A percentile compares a stretch with the other conserved stretches of the same genome.
Conservation (phyloP, 2,113 vertebrate species). For the Rissa tridactyla region DNA sequence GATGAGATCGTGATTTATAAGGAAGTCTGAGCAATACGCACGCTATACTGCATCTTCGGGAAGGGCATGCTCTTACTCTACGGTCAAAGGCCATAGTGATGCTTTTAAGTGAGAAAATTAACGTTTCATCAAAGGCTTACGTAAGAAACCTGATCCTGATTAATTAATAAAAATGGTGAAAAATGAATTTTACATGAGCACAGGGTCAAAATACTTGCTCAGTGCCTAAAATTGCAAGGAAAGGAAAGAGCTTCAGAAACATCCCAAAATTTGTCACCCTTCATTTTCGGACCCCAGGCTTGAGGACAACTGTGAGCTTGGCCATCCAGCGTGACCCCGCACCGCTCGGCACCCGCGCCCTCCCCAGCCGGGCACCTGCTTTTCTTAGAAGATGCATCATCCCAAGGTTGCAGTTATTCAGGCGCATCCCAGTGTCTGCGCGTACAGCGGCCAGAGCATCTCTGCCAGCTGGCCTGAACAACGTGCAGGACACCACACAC, state of each 20-base stretch:
- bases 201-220: not conserved
- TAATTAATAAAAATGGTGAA: not conserved
- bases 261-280: not conserved
- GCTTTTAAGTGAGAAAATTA: not conserved
- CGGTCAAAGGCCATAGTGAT: not conserved
- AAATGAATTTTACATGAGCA: not conserved
- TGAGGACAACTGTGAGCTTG: not conserved
- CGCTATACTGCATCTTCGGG: not conserved
- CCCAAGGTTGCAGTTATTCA: accelerated
- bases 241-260: not conserved
- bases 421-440: not conserved
- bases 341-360: accelerated
- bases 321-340: not conserved
- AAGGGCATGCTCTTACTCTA: not conserved
- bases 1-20: not conserved
- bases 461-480: not conserved
- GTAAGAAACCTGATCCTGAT: not conserved
- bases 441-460: accelerated
- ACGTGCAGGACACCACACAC: accelerated
- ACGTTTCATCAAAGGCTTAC: not conserved
- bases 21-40: not conserved
- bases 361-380: not conserved
- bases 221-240: not conserved
- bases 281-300: not conserved
- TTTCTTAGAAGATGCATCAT: not conserved